Evolutionary conservation across 1,140 invertebrate genomes (phyloP), one percentile per base, ranked within the genome.

Genomic region (Dendrolimus kikuchii): DNA sequence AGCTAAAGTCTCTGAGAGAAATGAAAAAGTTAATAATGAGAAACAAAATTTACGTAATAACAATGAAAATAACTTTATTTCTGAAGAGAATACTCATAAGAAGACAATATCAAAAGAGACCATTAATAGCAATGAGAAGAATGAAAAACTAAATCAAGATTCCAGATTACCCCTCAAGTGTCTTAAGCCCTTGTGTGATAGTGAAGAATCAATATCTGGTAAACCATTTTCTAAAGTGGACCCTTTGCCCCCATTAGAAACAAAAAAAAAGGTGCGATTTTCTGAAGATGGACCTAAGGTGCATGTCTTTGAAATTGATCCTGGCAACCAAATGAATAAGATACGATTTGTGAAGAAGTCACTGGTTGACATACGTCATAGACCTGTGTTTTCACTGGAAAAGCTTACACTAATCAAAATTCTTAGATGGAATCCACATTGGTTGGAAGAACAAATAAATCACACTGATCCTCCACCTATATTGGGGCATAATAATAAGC

Each of bases 371-470:
- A 49, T 57, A 9, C 62, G 56, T 7, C 64, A 73, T 42, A 66
- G 63, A 50, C 74, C 73, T 36, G 49, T 71, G 36, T 77, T 72
- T 59, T 82, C 82, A 40, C 54, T 80, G 40, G 74, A 80, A 59
- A 82, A 81, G 53, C 61, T 74, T 44, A 77, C 70, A 36, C 47
- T 86, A 9, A 81, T 80, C 59, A 84, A 71, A 68, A 75, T 84
- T 51, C 65, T 86, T 5, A 57, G 70, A 7, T 84, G 82, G 81
- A 84, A 81, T 61, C 73, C 78, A 6, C 71, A 77, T 9, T 86
- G 82, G 81, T 60, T 86, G 7, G 61, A 74, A 44, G 79, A 83
- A 63, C 79, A 84, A 61, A 55, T 70, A 5, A 68, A 64, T 37
- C 71, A 66, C 36, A 60, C 64, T 51, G 68, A 78, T 2, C 79